Conservation (phyloP, 2,797 vertebrate species). For the Sternarchorhynchus goeldii region DNA sequence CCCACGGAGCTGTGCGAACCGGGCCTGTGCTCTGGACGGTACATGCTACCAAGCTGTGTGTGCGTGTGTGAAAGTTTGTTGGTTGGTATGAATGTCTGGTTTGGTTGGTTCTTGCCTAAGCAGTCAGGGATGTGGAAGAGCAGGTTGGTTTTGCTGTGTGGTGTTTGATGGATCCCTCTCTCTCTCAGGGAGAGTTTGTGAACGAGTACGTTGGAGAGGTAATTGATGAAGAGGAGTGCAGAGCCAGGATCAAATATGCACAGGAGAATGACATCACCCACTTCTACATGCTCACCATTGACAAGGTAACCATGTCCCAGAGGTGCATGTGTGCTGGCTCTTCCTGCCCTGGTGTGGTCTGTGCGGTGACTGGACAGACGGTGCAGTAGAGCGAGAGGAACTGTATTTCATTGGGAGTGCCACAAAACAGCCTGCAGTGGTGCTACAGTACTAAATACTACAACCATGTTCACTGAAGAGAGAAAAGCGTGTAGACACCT, state of each 20-base stretch:
- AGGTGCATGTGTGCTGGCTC: slow-evolving; percentile 61
- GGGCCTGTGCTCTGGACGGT: background rate
- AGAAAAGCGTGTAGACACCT: too few relatives aligned
- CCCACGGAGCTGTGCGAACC: background rate
- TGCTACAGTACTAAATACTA: slow-evolving; percentile 77
- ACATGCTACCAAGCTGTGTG: background rate
- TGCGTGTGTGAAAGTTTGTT: background rate
- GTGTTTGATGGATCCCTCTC: background rate
- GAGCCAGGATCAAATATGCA: slow-evolving; percentile 88
- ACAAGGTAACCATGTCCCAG: slow-evolving; percentile 80
- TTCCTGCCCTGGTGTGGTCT: slow-evolving; percentile 54
- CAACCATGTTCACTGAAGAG: slow-evolving; percentile 45
- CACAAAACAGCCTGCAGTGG: slow-evolving; percentile 57
- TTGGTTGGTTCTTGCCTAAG: background rate
- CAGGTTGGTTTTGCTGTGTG: background rate
- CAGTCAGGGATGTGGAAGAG: background rate
- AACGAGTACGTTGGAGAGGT: slow-evolving; percentile 98
- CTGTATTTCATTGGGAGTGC: slow-evolving; percentile 83
- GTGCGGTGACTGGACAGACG: slow-evolving; percentile 52
- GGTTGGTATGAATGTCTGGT: background rate
- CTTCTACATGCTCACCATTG: slow-evolving; percentile 99
- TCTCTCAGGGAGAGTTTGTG: slow-evolving; percentile 91
- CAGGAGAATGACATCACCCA: slow-evolving; percentile 95
- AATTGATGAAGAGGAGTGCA: slow-evolving; percentile 96
- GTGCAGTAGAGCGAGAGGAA: slow-evolving; percentile 73